Conservation (phyloP, 2,113 vertebrate genomes). For the Istiophorus platypterus region DNA sequence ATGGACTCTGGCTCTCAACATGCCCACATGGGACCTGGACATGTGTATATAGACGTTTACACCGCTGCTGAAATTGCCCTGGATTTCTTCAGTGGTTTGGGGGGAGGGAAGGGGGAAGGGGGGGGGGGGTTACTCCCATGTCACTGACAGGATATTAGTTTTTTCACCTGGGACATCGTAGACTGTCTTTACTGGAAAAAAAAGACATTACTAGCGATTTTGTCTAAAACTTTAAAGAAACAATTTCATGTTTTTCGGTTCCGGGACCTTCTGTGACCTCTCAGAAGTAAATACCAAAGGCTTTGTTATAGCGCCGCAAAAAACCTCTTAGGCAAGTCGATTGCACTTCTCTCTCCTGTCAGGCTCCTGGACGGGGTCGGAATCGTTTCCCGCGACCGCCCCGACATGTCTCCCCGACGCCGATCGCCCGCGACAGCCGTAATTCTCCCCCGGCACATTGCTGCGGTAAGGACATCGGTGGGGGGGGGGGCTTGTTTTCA, state of each 20-base stretch:
- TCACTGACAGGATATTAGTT: neutral
- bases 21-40: neutral
- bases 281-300: too few relatives aligned
- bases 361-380: neutral
- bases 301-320: too few relatives aligned
- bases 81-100: too few relatives aligned
- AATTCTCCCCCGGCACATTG: neutral
- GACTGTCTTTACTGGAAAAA: too few relatives aligned
- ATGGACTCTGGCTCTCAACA: neutral
- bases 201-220: too few relatives aligned
- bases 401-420: neutral
- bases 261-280: too few relatives aligned
- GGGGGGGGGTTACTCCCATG: too few relatives aligned
- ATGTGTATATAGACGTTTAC: neutral
- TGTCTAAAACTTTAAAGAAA: too few relatives aligned
- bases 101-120: too few relatives aligned
- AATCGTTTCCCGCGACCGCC: neutral
- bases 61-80: neutral
- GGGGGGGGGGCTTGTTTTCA: neutral
- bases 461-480: neutral
- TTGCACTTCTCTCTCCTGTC: too few relatives aligned
- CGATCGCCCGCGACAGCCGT: neutral
- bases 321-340: too few relatives aligned
- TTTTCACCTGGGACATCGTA: neutral
- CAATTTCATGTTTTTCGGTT: too few relatives aligned